These are phyloP conservation scores for Hipparchia sbordonii DNA, from an alignment of 2,888 invertebrate species.

Conservation along the genomic window DNA sequence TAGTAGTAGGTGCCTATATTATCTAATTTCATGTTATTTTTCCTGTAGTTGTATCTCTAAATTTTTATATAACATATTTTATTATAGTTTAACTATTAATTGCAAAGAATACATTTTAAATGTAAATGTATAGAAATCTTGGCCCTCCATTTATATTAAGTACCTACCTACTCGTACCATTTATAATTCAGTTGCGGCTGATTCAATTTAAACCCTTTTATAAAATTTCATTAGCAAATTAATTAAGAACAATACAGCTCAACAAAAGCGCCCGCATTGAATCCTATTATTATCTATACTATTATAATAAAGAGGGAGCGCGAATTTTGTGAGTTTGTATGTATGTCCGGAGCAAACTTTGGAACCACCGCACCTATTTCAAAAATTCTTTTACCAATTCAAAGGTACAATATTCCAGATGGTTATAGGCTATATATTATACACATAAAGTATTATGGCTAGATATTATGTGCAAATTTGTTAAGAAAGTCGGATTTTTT, in stretches of 20 bases:
- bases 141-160: neutral
- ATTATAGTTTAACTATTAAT: neutral
- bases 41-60: neutral
- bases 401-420: too few relatives aligned
- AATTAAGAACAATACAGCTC: slow-evolving; percentile 31
- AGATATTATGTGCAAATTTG: too few relatives aligned
- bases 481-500: too few relatives aligned
- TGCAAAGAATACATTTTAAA: neutral
- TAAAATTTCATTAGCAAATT: slow-evolving; percentile 23
- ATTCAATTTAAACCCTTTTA: slow-evolving; percentile 27
- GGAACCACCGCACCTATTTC: too few relatives aligned
- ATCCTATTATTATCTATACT: too few relatives aligned
- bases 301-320: too few relatives aligned
- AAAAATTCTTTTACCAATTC: too few relatives aligned
- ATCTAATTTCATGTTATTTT: neutral
- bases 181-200: slow-evolving; percentile 18
- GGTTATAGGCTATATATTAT: too few relatives aligned
- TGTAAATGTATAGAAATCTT: slow-evolving; percentile 1
- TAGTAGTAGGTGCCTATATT: too few relatives aligned
- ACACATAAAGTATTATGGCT: too few relatives aligned
- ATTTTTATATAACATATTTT: neutral
- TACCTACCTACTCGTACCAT: neutral
- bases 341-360: too few relatives aligned
- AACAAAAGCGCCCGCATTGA: slow-evolving; percentile 32
- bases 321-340: too few relatives aligned